Percentiles rank a stretch among this genome's conserved stretches.
phyloP scores from a whole-genome alignment of 2,888 invertebrate species.

The Perdita meconis region DNA sequence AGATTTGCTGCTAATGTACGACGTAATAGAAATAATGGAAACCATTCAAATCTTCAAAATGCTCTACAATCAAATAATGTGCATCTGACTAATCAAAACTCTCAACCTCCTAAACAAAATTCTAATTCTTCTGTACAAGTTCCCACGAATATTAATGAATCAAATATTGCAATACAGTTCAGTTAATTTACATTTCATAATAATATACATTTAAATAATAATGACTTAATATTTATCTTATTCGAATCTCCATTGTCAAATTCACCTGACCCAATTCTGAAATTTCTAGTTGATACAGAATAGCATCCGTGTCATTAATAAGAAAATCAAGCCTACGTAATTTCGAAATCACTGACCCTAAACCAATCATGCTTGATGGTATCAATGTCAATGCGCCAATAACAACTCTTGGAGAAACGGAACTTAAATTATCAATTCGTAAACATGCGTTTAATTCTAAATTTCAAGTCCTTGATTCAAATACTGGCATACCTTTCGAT shows the following conservation, averaged over 20 bases:
- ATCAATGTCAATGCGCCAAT: conserved; percentile 10
- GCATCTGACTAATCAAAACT: conserved; percentile 6
- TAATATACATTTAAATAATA: neutral
- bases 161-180: neutral
- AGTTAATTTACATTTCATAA: conserved; percentile 7
- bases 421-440: conserved; percentile 4
- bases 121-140: neutral
- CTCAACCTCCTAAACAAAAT: neutral
- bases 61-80: neutral
- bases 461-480: conserved; percentile 16
- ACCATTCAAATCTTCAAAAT: neutral
- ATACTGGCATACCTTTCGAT: conserved; percentile 17
- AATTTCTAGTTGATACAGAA: conserved; percentile 23
- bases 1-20: conserved; percentile 9
- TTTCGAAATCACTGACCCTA: no score
- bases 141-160: neutral
- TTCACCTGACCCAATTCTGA: neutral
- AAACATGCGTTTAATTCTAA: neutral
- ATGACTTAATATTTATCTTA: conserved; percentile 5
- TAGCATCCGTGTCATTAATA: conserved; percentile 13
- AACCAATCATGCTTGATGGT: conserved; percentile 10
- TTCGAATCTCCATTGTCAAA: conserved; percentile 4
- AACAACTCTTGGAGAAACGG: conserved; percentile 18
- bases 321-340: conserved; percentile 4
- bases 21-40: conserved; percentile 1